Evolutionary conservation across 1,140 invertebrate species (phyloP).

Genomic region (Tachypleus tridentatus): DNA sequence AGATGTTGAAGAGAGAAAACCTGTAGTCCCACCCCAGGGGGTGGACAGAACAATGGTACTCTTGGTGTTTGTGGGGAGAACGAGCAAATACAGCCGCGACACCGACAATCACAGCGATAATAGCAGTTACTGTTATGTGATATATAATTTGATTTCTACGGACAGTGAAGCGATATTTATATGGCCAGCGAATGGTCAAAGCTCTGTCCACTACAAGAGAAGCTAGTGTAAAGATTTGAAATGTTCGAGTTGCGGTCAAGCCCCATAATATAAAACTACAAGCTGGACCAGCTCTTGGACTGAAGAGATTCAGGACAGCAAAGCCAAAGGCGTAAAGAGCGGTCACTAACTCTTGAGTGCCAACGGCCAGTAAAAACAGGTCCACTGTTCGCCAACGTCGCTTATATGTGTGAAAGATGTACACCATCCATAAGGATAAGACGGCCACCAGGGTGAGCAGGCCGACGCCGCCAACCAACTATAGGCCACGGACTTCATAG

Average conservation of each 20-base stretch:
- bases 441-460: conserved; percentile 20
- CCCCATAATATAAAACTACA: conserved; percentile 40
- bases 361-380: conserved; percentile 40
- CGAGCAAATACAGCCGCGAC: conserved; percentile 31
- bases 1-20: conserved; percentile 40
- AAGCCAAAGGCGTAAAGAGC: conserved; percentile 38
- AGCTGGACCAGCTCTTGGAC: conserved; percentile 27
- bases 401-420: conserved; percentile 39
- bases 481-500: conserved; percentile 19
- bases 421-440: conserved; percentile 28
- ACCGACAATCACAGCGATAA: conserved; percentile 37
- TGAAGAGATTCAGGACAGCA: conserved; percentile 38
- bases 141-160: conserved; percentile 41
- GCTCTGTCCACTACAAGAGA: conserved; percentile 40
- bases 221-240: conserved; percentile 41
- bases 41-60: conserved; percentile 33
- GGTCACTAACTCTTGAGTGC: conserved; percentile 37
- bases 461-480: conserved; percentile 23
- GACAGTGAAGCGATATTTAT: conserved; percentile 37
- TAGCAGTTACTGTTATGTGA: conserved; percentile 40
- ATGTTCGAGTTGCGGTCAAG: conserved; percentile 39
- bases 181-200: conserved; percentile 37
- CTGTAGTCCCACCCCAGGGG: conserved; percentile 36
- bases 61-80: not conserved
- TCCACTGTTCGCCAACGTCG: conserved; percentile 42